Conservation (phyloP, 1,140 invertebrate species). For the Dryas iulia region DNA sequence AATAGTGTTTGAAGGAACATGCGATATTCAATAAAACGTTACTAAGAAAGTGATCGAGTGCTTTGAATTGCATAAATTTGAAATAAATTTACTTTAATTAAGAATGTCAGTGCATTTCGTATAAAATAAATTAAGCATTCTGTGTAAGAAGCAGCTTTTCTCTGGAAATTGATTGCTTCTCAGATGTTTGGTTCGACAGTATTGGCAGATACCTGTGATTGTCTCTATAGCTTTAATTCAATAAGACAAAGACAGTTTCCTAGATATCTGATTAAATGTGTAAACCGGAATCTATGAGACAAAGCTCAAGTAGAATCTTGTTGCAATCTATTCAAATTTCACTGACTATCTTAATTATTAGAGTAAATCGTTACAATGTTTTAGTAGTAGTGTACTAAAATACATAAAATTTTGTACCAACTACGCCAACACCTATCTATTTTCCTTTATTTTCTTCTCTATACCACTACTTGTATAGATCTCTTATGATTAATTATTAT, state of each 20-base stretch:
- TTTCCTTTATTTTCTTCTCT: conserved; percentile 1
- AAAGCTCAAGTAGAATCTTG: neutral
- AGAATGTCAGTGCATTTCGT: neutral
- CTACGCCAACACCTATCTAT: conserved; percentile 25
- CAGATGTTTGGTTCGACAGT: neutral
- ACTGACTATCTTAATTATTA: neutral
- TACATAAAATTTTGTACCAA: conserved; percentile 12
- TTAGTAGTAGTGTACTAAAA: conserved; percentile 20
- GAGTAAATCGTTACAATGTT: conserved; percentile 7
- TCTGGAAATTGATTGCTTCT: neutral
- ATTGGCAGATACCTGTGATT: neutral
- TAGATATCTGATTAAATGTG: neutral
- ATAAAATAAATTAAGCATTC: neutral
- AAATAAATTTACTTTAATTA: neutral
- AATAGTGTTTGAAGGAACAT: conserved; percentile 70
- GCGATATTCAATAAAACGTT: conserved; percentile 29
- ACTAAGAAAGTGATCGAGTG: conserved; percentile 16
- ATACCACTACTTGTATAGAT: neutral
- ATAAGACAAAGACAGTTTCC: neutral
- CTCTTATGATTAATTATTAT: neutral
- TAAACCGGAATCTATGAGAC: neutral
- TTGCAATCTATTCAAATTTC: neutral
- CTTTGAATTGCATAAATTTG: neutral
- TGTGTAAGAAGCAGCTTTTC: neutral
- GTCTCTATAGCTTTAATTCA: neutral